Base-by-base conservation (phyloP, 1,140 invertebrate species). In the Gonioctena quinquepunctata region DNA sequence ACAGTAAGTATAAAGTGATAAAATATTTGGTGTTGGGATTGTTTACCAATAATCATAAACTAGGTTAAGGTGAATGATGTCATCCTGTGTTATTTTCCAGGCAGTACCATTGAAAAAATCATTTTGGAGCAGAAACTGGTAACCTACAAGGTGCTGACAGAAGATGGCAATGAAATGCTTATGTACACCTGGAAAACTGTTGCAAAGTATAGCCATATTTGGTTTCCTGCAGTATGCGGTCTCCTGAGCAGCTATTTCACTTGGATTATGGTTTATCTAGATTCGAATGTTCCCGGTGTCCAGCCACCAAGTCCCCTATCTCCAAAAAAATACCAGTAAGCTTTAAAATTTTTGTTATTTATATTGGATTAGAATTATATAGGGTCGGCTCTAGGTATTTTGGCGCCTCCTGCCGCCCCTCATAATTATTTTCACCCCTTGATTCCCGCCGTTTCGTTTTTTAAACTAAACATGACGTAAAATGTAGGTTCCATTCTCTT, bases 231-330 rank as follows among this genome's bases (percentile, higher is more conserved):
- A 4, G 6, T 81, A 5, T 81, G 81, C 71, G 82, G 82, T 0
- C 49, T 76, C 22, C 42, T 82, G 26, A 71, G 74, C 13, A 79
- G 79, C 1, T 80, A 79, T 48, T 85, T 86, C 67, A 84, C 81
- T 3, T 85, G 82, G 75, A 72, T 82, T 22, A 81, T 86, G 54
- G 84, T 86, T 11, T 87, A 85, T 77, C 79, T 86, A 61, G 86
- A 87, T 73, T 86, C 85, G 19, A 79, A 80, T 60, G 77, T 83
- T 22, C 86, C 86, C 0, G 86, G 86, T 16, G 74, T 85, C 2
- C 79, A 79, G 74, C 86, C 86, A 5, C 86, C 85, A 2, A 82
- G 84, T 48, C 84, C 85, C 5, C 81, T 86, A 28, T 83, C 84
- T 64, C 81, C 84, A 19, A 74, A 74, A 50, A 81, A 78, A 77